A percentile compares a stretch with the other conserved stretches of the same genome.
Conservation (phyloP, 2,888 invertebrate species). For the Leptura quadrifasciata region DNA sequence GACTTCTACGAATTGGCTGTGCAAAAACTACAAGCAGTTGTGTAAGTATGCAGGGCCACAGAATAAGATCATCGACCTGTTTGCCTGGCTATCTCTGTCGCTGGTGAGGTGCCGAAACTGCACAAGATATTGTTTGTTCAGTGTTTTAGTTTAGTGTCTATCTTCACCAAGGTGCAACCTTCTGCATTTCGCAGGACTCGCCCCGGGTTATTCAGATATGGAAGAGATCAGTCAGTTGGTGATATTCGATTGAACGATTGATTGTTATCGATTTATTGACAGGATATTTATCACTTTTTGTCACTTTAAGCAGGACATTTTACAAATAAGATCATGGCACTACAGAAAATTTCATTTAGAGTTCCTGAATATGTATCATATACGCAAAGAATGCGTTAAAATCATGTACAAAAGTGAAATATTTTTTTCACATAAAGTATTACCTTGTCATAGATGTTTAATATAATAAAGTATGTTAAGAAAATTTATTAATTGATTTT, state of each 20-base stretch:
- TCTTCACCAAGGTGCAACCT: constrained; percentile 21
- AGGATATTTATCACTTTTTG: too few relatives aligned
- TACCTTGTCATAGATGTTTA: too few relatives aligned
- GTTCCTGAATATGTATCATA: too few relatives aligned
- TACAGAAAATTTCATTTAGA: too few relatives aligned
- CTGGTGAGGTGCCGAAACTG: constrained; percentile 58
- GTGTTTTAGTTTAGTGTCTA: constrained; percentile 25
- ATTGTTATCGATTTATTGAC: too few relatives aligned
- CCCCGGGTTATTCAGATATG: not conserved
- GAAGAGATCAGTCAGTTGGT: not conserved
- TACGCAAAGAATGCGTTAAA: too few relatives aligned
- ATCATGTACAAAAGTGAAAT: too few relatives aligned
- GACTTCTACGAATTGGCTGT: constrained; percentile 67
- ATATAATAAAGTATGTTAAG: too few relatives aligned
- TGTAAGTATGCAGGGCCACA: constrained; percentile 67
- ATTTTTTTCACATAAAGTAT: too few relatives aligned
- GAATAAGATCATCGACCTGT: constrained; percentile 68
- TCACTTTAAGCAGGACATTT: too few relatives aligned
- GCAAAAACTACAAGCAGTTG: constrained; percentile 68
- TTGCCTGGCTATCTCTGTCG: constrained; percentile 49
- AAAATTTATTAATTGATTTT: too few relatives aligned
- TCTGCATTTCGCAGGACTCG: constrained; percentile 25
- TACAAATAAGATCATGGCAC: too few relatives aligned
- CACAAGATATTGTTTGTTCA: constrained; percentile 44
- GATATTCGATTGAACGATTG: not conserved